Base-by-base conservation (phyloP, 2,113 vertebrate species). In the Clarias magur region DNA sequence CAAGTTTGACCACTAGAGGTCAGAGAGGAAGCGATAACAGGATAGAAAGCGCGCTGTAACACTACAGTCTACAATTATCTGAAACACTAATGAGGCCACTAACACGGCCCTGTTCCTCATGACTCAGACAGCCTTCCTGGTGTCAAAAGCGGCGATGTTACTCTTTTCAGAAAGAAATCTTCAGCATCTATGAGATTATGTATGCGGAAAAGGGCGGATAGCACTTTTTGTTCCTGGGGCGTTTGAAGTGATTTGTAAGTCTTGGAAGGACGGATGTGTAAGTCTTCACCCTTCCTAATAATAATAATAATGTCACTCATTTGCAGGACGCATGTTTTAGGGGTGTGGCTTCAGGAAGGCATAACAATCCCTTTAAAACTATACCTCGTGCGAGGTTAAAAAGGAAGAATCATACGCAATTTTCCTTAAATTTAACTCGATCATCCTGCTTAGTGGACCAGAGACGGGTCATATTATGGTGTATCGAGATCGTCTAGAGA, bases 61-160 rank as follows among this genome's bases (percentile, higher is more conserved):
- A 80, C 85, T 86, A 86, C 85, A 80, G 30, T 73, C 53, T 62
- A 48, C 48, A 48, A 7, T 48, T 30, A 76, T n/a, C n/a, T 7
- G 23, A 80, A 86, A 86, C 76, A 80, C 85, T 86, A 86, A 80
- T 0, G 38, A 56, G 23, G 65, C 27, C 25, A 27, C 13, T 21
- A 85, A 2, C 12, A 12, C 48, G 30, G 34, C 9, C 4, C 42
- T 42, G 4, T 67, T 67, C 62, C 60, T 79, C n/a, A 3, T 27
- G 13, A 16, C 9, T 9, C 57, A 1, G 48, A 48, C 48, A 48
- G 48, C 48, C 6, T 7, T 48, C 48, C 48, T 48, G 48, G 48
- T 48, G 48, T 16, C 38, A 21, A 34, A 21, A 38, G 34, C 7
- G 34, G 3, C 38, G 21, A 12, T 23, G 72, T 21, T 23, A 25